phyloP scores from a whole-genome alignment of 1,140 invertebrate species.

The Drosophila pallidifrons region DNA sequence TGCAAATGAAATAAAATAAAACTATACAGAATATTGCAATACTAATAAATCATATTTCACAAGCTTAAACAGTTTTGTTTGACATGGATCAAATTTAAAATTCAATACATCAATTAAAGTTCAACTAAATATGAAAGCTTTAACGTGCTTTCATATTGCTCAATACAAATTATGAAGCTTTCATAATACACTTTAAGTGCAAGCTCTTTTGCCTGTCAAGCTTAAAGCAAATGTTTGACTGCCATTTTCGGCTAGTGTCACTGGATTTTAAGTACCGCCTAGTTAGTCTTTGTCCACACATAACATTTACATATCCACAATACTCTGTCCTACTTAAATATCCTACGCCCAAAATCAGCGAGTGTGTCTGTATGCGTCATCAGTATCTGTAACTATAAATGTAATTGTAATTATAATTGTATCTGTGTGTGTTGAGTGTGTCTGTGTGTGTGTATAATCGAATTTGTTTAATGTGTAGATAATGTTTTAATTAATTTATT shows the following conservation, averaged over 20 bases:
- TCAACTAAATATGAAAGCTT: no score
- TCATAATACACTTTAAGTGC: no score
- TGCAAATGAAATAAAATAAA: no score
- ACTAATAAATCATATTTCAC: no score
- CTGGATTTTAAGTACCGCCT: constrained; percentile 21
- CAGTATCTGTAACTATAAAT: constrained; percentile 13
- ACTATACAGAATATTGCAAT: no score
- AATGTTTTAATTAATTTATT: constrained; percentile 81
- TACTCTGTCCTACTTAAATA: constrained; percentile 36
- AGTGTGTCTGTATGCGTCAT: constrained; percentile 19
- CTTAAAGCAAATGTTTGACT: background rate
- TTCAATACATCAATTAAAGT: no score
- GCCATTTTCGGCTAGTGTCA: constrained; percentile 13
- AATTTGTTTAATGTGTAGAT: constrained; percentile 76
- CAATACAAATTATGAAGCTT: background rate
- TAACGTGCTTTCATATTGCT: background rate
- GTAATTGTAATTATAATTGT: constrained; percentile 9
- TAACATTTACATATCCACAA: constrained; percentile 14
- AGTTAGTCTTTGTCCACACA: constrained; percentile 32
- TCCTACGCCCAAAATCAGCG: constrained; percentile 20
- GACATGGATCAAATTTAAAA: no score
- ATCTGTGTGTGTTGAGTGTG: constrained; percentile 39
- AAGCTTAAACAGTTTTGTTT: no score
- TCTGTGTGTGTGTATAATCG: constrained; percentile 52
- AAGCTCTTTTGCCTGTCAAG: background rate